Evolutionary conservation across 2,113 vertebrate species (phyloP), one percentile per base, ranked within the genome.

Genomic region (Phylloscopus trochilus): DNA sequence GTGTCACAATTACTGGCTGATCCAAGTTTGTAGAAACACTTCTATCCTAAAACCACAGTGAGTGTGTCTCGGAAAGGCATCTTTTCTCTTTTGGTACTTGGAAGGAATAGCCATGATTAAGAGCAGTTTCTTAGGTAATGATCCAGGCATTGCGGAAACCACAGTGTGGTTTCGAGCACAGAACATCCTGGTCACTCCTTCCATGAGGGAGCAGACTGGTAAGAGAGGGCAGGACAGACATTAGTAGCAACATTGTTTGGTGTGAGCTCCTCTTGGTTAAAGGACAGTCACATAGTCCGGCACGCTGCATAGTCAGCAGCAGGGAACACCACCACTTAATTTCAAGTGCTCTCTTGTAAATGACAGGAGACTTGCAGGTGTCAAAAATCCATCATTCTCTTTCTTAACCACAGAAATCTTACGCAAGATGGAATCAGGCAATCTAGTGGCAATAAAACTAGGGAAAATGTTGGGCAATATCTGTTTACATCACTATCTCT

Each of bases 401-500:
- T 89, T 60, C 66, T 75, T 86, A 91, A 78, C 94, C 91, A 60
- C 69, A 70, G 80, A 87, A 87, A 52, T 52, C 47, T 78, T 92
- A 9, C 0, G 0, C 83, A 87, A 92, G 73, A 83, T 56, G 31
- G 47, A 74, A 87, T 81, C 83, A 90, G 76, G 60, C 64, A 72
- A 89, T 92, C 73, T 59, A 63, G 63, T 67, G 62, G 72, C 51
- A 59, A 26, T 75, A 78, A 83, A 81, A 44, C 47, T 59, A 64
- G 68, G 94, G 75, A 90, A 94, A 87, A 90, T 81, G 43, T 92
- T 97, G 80, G 73, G 83, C 91, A 97, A 96, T 93, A 63, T 43
- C 59, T 92, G 77, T 83, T 96, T 91, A 92, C 94, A 78, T 95
- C 44, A 77, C 19, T 78, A 4, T 83, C 0, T 3, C 73, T 95